A percentile compares a stretch with the other conserved stretches of the same genome.
These are phyloP conservation scores for Microcaecilia unicolor DNA, from an alignment of 2,797 vertebrate species.

Conservation along the genomic window DNA sequence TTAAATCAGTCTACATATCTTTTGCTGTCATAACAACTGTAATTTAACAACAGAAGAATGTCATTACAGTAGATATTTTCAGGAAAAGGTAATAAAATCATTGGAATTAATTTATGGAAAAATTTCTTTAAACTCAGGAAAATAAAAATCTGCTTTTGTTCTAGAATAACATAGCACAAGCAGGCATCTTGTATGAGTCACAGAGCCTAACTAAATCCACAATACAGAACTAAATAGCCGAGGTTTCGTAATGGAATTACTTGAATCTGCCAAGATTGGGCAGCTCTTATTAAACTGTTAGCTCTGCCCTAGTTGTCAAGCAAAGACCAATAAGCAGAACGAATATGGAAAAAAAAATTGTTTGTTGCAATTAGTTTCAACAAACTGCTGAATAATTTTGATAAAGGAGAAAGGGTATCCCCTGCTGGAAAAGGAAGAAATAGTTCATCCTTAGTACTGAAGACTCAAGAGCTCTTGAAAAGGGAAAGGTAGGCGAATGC, in stretches of 20 bases:
- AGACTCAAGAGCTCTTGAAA: not conserved
- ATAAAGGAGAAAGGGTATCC: not conserved
- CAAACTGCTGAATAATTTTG: not conserved
- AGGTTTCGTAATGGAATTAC: constrained; percentile 3
- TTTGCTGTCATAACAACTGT: no score
- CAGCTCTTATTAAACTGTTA: not conserved
- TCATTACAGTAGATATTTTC: no score
- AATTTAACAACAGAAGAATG: no score
- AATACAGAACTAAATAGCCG: no score
- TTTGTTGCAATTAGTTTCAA: not conserved
- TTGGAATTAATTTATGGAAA: not conserved
- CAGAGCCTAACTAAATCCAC: no score
- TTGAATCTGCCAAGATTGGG: not conserved
- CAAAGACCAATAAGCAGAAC: constrained; percentile 1
- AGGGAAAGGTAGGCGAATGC: no score
- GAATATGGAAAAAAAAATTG: no score
- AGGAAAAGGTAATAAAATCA: not conserved
- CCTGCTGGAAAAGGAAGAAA: no score
- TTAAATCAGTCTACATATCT: no score
- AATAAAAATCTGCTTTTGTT: not conserved
- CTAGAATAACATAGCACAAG: no score
- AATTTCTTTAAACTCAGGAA: not conserved
- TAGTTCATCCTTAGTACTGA: not conserved
- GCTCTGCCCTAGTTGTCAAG: constrained; percentile 1
- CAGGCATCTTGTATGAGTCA: no score